Percentiles rank a stretch among this genome's conserved stretches.
Conservation (phyloP, 2,113 vertebrate species). For the Lontra canadensis region DNA sequence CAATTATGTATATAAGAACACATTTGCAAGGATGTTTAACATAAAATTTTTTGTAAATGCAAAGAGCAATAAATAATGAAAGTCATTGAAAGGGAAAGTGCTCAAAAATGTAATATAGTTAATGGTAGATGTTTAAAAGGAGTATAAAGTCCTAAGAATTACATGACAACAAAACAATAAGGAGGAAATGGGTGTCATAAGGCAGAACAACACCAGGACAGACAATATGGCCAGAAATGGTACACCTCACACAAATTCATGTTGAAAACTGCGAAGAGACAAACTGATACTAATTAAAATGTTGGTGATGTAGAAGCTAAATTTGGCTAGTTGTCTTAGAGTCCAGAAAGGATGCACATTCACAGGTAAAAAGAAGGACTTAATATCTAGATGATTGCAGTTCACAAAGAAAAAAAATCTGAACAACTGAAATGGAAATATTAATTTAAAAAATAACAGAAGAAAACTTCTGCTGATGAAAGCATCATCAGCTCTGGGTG, state of each 20-base stretch:
- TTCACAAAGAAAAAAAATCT: neutral
- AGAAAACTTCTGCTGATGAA: neutral
- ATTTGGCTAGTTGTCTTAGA: neutral
- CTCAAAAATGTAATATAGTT: neutral
- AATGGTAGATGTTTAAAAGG: neutral
- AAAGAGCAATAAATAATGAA: neutral
- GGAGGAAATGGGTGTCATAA: neutral
- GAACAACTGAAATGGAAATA: neutral
- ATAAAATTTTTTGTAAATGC: neutral
- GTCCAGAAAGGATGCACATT: too few species aligned
- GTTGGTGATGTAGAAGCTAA: neutral
- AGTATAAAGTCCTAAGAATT: neutral
- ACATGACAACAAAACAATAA: neutral
- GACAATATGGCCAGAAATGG: neutral
- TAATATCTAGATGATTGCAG: neutral
- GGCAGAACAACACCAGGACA: accelerated
- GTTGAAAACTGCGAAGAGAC: accelerated
- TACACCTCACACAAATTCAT: neutral
- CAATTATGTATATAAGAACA: neutral
- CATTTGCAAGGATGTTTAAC: neutral
- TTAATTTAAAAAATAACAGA: neutral
- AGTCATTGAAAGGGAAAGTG: neutral
- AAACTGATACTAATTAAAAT: accelerated
- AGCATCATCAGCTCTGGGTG: neutral
- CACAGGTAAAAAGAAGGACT: neutral